Conservation (phyloP, 1,140 invertebrate genomes). For the Drosophila guanche region DNA sequence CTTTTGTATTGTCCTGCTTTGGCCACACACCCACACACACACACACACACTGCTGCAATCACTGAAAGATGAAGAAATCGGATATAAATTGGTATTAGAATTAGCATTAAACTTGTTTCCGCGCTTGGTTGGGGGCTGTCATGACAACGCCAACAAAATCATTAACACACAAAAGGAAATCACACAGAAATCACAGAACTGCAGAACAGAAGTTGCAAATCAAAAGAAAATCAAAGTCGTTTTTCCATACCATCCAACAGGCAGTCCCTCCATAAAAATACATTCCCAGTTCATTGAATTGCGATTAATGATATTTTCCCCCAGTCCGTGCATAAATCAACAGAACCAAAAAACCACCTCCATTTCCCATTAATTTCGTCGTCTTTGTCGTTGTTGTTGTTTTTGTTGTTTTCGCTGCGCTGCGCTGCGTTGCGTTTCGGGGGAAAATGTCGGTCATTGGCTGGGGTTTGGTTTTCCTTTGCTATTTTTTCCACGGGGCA, state of each 20-base stretch:
- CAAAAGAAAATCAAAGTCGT: conserved; percentile 18
- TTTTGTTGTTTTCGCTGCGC: too few relatives aligned
- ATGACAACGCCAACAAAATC: conserved; percentile 51
- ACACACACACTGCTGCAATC: too few relatives aligned
- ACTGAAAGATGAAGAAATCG: conserved; percentile 37
- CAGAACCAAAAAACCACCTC: conserved; percentile 25
- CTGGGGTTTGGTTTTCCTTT: conserved; percentile 8
- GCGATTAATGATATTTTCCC: conserved; percentile 35
- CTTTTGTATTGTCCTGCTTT: conserved; percentile 1
- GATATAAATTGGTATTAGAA: conserved; percentile 48
- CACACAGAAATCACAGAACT: conserved; percentile 21
- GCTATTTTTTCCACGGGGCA: conserved; percentile 12
- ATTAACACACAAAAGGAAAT: conserved; percentile 48
- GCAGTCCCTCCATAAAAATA: conserved; percentile 13
- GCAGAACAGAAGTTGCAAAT: conserved; percentile 34
- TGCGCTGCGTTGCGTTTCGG: too few relatives aligned
- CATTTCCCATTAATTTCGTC: conserved; percentile 39
- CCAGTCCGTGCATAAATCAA: conserved; percentile 38
- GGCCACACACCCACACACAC: not conserved
- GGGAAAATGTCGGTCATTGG: conserved; percentile 14
- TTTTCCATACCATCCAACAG: conserved; percentile 1
- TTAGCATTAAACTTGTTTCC: conserved; percentile 39
- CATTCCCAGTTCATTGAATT: conserved; percentile 46
- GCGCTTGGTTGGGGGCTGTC: conserved; percentile 20
- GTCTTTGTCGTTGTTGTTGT: too few relatives aligned